Percentiles rank a stretch among this genome's conserved stretches.
phyloP scores from a whole-genome alignment of 2,113 vertebrate species.

The Bettongia penicillata region DNA sequence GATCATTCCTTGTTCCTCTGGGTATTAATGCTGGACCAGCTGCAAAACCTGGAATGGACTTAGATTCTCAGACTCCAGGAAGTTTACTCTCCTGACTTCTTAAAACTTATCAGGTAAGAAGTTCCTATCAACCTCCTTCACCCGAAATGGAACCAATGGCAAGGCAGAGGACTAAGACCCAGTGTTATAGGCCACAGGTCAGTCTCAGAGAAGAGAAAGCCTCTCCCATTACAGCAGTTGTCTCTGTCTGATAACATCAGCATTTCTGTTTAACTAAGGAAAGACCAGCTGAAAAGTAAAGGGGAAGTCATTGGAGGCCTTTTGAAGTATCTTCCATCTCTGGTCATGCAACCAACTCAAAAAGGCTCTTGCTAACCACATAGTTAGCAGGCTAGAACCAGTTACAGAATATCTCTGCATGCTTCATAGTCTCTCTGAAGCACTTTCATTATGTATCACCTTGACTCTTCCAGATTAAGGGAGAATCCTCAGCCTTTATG shows the following conservation, averaged over 20 bases:
- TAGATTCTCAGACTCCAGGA: background rate
- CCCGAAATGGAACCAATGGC: background rate
- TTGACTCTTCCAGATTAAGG: background rate
- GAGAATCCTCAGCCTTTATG: background rate
- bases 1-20: no score
- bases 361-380: background rate
- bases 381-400: background rate
- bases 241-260: background rate
- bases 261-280: background rate
- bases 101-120: background rate
- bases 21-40: no score
- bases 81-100: background rate
- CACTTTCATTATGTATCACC: background rate
- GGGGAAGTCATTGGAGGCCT: background rate
- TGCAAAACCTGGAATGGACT: background rate
- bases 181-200: background rate
- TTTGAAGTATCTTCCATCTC: background rate
- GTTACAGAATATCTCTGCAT: background rate
- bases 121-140: no score
- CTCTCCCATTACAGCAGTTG: background rate
- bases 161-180: background rate
- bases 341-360: background rate
- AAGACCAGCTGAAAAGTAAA: background rate
- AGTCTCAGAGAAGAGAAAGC: background rate
- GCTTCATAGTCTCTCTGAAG: background rate